phyloP scores from a whole-genome alignment of 2,888 invertebrate genomes.

The Drosophila histrio region DNA sequence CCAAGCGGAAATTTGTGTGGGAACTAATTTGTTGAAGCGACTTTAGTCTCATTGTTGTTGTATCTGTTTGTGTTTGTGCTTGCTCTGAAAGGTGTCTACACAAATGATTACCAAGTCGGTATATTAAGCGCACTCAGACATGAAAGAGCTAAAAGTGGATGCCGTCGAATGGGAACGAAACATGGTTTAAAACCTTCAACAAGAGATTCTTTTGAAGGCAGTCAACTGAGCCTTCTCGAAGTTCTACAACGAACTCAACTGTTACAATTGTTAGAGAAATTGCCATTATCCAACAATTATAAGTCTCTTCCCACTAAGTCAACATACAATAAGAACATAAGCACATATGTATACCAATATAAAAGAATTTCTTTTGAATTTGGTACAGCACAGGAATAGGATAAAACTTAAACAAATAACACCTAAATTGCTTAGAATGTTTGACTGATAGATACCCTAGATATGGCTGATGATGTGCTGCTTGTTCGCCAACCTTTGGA shows the following conservation, averaged over 20 bases:
- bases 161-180: conserved; percentile 29
- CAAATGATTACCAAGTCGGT: conserved; percentile 51
- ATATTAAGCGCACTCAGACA: conserved; percentile 53
- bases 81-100: conserved; percentile 48
- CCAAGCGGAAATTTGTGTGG: conserved; percentile 67
- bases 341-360: too few relatives aligned
- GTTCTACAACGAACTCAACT: conserved; percentile 8
- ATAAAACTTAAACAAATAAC: background rate
- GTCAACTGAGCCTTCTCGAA: conserved; percentile 3
- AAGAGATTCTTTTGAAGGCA: conserved; percentile 38
- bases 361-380: background rate
- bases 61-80: background rate
- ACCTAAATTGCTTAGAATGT: too few relatives aligned
- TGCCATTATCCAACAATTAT: background rate
- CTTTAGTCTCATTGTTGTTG: conserved; percentile 22
- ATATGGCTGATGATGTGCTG: background rate
- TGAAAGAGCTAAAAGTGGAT: conserved; percentile 42
- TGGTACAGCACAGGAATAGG: too few relatives aligned
- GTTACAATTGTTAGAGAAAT: conserved; percentile 23
- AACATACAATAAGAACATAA: background rate
- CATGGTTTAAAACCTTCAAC: conserved; percentile 25
- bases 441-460: background rate
- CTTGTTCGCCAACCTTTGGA: too few relatives aligned
- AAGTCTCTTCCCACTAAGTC: background rate
- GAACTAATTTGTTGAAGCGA: conserved; percentile 44